Percentiles rank a stretch among this genome's conserved stretches.
phyloP scores from a whole-genome alignment of 2,797 vertebrate genomes.

The Okamejei kenojei region DNA sequence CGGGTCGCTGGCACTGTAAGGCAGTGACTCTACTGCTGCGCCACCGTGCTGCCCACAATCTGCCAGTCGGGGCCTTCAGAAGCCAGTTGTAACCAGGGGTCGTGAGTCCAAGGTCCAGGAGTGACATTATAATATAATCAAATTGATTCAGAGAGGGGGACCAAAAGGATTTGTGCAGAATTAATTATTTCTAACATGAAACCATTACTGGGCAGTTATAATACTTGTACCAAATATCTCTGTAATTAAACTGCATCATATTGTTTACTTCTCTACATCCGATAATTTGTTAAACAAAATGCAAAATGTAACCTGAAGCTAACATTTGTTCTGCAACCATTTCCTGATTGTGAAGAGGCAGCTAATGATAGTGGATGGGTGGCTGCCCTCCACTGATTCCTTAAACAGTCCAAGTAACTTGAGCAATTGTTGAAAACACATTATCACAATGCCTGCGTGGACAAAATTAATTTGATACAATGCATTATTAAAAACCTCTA shows the following conservation, averaged over 20 bases:
- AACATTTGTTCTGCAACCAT: constrained; percentile 5
- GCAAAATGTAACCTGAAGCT: neutral
- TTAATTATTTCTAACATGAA: neutral
- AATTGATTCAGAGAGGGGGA: neutral
- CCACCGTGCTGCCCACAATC: no score
- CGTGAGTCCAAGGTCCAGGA: no score
- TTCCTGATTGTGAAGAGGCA: neutral
- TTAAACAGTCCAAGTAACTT: neutral
- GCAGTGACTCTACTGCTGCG: no score
- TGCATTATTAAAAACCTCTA: neutral
- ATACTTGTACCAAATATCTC: neutral
- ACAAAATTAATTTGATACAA: neutral
- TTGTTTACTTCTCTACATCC: neutral
- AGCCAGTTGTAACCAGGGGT: no score
- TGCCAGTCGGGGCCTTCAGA: no score
- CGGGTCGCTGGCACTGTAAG: no score
- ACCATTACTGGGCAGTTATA: neutral
- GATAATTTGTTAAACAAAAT: neutral
- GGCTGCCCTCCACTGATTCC: constrained; percentile 6
- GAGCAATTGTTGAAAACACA: constrained; percentile 20
- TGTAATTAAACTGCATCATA: neutral
- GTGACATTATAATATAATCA: no score
- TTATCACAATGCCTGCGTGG: neutral
- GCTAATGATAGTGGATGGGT: neutral
- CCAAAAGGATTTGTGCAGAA: neutral